A percentile compares a stretch with the other conserved stretches of the same genome.
phyloP scores from a whole-genome alignment of 2,797 vertebrate genomes.

The Falco novaeseelandiae region DNA sequence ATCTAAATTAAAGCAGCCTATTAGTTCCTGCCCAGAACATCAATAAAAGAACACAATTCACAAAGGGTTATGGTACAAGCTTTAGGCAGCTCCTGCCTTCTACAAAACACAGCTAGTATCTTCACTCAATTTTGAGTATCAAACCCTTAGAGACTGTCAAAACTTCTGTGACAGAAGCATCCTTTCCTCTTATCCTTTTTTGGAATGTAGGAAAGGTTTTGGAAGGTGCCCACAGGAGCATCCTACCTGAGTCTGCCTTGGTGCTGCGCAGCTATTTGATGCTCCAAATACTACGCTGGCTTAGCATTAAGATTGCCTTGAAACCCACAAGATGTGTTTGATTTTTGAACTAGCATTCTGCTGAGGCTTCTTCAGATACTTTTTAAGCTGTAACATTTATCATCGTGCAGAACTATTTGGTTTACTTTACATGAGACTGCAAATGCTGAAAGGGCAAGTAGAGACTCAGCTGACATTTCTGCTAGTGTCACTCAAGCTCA shows the following conservation, averaged over 20 bases:
- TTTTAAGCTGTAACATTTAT: slow-evolving; percentile 24
- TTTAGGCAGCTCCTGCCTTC: neutral
- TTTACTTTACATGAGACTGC: slow-evolving; percentile 35
- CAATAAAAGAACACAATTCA: neutral
- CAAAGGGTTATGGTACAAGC: neutral
- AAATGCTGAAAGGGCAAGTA: slow-evolving; percentile 49
- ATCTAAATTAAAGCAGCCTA: slow-evolving; percentile 80
- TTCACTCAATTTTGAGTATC: neutral
- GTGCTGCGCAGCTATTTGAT: neutral
- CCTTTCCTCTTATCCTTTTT: neutral
- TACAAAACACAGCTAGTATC: neutral
- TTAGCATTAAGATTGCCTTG: neutral
- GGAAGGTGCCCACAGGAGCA: neutral
- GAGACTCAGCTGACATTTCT: slow-evolving; percentile 49
- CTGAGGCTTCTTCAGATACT: neutral
- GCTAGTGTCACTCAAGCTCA: slow-evolving; percentile 18
- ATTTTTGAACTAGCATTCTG: neutral
- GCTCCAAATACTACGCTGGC: neutral
- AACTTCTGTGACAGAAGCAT: neutral
- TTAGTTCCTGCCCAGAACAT: slow-evolving; percentile 52
- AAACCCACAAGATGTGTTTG: neutral
- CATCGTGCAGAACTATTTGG: neutral
- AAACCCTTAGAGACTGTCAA: neutral
- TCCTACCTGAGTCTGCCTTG: neutral
- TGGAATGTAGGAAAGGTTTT: neutral